Conservation (phyloP, 2,113 vertebrate species). For the Elaphurus davidianus region DNA sequence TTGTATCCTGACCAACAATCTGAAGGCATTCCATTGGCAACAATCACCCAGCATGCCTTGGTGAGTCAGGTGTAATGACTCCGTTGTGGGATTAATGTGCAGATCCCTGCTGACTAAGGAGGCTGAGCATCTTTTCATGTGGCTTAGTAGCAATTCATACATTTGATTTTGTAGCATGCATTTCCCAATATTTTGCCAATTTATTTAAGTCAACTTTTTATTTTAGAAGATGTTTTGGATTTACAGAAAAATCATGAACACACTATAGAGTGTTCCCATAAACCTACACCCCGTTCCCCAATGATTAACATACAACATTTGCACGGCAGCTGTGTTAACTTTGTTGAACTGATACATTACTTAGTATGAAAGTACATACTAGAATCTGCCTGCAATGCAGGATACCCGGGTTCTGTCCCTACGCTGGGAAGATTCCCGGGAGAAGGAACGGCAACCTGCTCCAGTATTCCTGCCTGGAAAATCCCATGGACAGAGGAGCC, state of each 20-base stretch:
- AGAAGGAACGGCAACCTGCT: not conserved
- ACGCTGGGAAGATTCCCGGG: not conserved
- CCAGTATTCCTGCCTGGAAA: not conserved
- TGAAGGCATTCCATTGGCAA: not conserved
- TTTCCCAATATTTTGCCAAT: not conserved
- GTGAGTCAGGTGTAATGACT: not conserved
- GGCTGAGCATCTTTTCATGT: not conserved
- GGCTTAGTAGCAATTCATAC: not conserved
- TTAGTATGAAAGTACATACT: not conserved
- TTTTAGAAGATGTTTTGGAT: not conserved
- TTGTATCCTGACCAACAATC: not conserved
- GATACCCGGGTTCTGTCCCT: not conserved
- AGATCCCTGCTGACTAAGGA: not conserved
- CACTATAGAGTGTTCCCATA: not conserved
- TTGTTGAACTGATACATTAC: not conserved
- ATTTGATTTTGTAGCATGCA: not conserved
- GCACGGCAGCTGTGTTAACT: not conserved
- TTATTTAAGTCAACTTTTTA: not conserved
- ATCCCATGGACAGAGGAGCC: not conserved
- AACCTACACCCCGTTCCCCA: accelerated
- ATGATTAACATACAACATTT: not conserved
- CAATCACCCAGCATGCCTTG: not conserved
- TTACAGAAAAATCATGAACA: not conserved
- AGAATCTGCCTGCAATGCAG: not conserved
- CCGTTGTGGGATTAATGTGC: not conserved